Base-by-base conservation (phyloP, 2,797 vertebrate genomes). In the Brachyrhaphis roseni region DNA sequence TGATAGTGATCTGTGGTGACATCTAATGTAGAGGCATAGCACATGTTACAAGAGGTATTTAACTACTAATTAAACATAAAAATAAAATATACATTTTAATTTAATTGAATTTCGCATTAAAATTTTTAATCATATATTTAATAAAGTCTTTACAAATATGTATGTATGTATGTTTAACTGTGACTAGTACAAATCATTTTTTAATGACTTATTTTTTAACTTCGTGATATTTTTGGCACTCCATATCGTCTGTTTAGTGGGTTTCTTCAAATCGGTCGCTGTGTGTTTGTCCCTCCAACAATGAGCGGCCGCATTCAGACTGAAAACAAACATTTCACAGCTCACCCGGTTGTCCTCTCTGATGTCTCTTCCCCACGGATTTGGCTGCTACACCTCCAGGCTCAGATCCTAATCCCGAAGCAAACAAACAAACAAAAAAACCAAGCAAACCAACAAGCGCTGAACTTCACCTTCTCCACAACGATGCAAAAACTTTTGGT, bases 281-380 rank as follows among this genome's bases (percentile, higher is more conserved):
- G 36, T 43, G 26, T 45, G 23, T 71, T 45, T 70, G 66, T 12
- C 13, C 12, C 23, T 71, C 41, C 10, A 16, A 71, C 39, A 71
- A 45, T 34, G 46, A 11, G 28, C 1, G 28, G 46, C 28, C 6
- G 46, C 31, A 23, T 36, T 74, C 20, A 41, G 12, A n/a, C 12
- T 20, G 51, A 55, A 18, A 74, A 76, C 41, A 28, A 71, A 71
- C 68, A 45, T 45, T 28, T 45, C 41, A 0, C 55, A 77, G 46
- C 84, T 43, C 84, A 90, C 90, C 89, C 31, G 51, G 23, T n/a
- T 31, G 23, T 72, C 34, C 39, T 46, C 41, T 46, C 68, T 2
- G 79, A 26, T 79, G 59, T 77, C 72, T 70, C 18, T 7, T 74
- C 41, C 81, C 82, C 81, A 53, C 36, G 81, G 36, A 11, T n/a